These are phyloP conservation scores for Cygnus atratus DNA, from an alignment of 2,113 vertebrate genomes.

Conservation along the genomic window DNA sequence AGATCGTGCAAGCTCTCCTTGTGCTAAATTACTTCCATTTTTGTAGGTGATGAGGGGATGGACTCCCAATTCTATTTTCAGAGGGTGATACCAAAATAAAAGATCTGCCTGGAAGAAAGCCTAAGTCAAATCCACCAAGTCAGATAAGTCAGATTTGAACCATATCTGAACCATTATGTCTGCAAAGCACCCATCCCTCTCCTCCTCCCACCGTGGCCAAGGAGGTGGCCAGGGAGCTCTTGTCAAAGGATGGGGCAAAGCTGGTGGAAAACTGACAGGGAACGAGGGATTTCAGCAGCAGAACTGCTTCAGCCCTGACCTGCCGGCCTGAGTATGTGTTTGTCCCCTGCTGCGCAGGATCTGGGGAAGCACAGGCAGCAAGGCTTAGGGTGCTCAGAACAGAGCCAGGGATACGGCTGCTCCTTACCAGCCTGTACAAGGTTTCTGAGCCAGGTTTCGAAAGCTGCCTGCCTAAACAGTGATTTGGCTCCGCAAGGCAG, in stretches of 20 bases:
- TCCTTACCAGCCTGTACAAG: neutral
- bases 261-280: fast-evolving
- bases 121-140: neutral
- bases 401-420: fast-evolving
- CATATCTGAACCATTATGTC: neutral
- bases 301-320: neutral
- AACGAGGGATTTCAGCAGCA: neutral
- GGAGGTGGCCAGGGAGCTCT: neutral
- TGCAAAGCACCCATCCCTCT: neutral
- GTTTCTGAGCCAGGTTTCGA: neutral
- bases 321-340: neutral
- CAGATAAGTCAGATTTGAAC: neutral
- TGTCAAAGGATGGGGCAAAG: neutral
- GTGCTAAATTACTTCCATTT: neutral
- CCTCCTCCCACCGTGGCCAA: neutral
- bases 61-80: neutral
- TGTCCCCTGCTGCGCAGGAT: neutral
- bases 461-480: neutral
- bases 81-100: neutral
- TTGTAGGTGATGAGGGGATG: neutral
- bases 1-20: neutral
- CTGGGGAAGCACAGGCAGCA: fast-evolving
- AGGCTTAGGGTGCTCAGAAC: neutral
- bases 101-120: neutral
- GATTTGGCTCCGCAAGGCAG: neutral